Base-by-base conservation (phyloP, 2,797 vertebrate genomes). In the Galago senegalensis region DNA sequence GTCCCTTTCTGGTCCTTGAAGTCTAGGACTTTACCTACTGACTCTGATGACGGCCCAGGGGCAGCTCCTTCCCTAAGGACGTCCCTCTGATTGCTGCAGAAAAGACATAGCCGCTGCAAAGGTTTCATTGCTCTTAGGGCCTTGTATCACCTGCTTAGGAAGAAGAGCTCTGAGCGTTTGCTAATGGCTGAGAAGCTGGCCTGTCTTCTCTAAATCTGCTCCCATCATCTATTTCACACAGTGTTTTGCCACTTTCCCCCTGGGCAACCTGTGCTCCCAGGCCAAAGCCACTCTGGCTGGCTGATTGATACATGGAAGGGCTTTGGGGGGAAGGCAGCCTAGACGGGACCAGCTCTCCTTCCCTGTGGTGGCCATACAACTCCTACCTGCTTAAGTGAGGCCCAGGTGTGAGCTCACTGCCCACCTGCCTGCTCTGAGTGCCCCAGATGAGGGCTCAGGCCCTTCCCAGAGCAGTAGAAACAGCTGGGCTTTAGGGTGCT, bases 401-500 rank as follows among this genome's bases (percentile, higher is more conserved):
- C 17, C 6, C 53, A 70, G 37, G 76, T 43, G 37, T 43, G 83
- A 11, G 49, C 43, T 56, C 13, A 0, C 31, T 18, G 31, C 12
- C n/a, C 43, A 1, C 3, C 13, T 20, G 13, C 31, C 0, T 12
- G 29, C 16, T 56, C 86, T 34, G 60, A 18, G 21, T 0, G 1
- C 60, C 91, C 34, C 5, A 0, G 5, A 13, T 13, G 1, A 14
- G 63, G 76, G 83, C 92, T 21, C 67, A 53, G 94, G 75, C 92
- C 80, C 75, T 77, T 82, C 46, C 49, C 65, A 75, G 73, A n/a
- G 29, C n/a, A 1, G 0, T 10, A 29, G 40, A 79, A 75, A 43
- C 87, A 82, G 72, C 21, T 13, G 89, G 56, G 31, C 73, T 63
- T 60, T 2, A 49, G 25, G 91, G 76, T 97, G 97, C 73, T 96